Base-by-base conservation (phyloP, 2,888 invertebrate genomes). In the Hydriomena furcata region DNA sequence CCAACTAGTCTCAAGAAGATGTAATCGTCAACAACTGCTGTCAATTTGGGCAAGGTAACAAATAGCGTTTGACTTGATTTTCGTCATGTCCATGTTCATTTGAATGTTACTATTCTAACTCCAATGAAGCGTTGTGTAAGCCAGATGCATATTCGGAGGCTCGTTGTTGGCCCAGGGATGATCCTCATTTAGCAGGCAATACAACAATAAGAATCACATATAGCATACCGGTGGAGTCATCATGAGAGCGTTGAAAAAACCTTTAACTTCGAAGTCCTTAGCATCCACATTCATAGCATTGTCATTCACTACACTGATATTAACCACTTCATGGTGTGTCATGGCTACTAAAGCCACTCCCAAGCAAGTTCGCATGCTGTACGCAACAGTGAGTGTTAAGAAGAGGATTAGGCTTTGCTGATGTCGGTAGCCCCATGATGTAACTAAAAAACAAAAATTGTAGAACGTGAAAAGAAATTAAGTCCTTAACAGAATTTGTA, bases 311-410 rank as follows among this genome's bases (percentile, higher is more conserved):
- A 6, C 7, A 27, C 17, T 31, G 13, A 1, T 23, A 11, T 37
- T 27, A 2, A 2, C 7, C 1, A 6, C 17, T 0, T 63, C 55
- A 12, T 55, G 59, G 8, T 68, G 60, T 0, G 76, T 78, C 94
- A 94, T 94, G 0, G 93, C 93, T 0, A 94, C 94, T 12, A 94
- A 77, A 0, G 93, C 92, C 0, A 94, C 93, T 0, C 94, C 94
- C 73, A 94, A 89, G 55, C 92, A 93, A 0, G 93, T 87, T 50
- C 94, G 79, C 79, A 93, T 91, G 6, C 92, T 92, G 73, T 93
- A 94, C 1, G 92, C 93, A 30, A 92, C 86, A 0, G 92, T 82
- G 10, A 93, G 76, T 1, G 92, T 86, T 7, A 91, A 67, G 61
- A 94, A 92, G 35, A 94, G 74, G 35, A 94, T 74, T 0, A 93